Evolutionary conservation across 2,797 vertebrate species (phyloP).

Genomic region (Lutjanus argentimaculatus): DNA sequence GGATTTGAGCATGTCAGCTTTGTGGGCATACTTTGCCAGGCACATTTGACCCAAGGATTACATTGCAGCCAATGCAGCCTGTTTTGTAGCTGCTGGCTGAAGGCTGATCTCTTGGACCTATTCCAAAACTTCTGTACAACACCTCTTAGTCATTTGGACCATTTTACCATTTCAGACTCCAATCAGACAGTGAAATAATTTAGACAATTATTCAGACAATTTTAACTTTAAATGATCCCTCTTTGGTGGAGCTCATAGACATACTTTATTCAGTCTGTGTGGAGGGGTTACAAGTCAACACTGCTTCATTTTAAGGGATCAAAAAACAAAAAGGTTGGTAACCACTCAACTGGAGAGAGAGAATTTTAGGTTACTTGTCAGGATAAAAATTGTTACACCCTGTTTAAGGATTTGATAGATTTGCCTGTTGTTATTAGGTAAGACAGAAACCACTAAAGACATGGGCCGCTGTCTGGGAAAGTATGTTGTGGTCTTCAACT

Average conservation of each 20-base stretch:
- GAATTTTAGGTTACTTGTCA: not conserved
- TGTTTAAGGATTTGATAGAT: conserved; percentile 8
- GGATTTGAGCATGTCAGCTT: too few species aligned
- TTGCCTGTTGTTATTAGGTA: conserved; percentile 80
- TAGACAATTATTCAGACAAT: not conserved
- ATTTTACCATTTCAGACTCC: too few species aligned
- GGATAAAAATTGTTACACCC: not conserved
- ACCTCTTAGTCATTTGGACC: too few species aligned
- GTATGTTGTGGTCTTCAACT: conserved; percentile 98
- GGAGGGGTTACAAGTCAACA: not conserved
- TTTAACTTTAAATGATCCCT: not conserved
- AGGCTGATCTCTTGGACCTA: too few species aligned
- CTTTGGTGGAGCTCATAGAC: not conserved
- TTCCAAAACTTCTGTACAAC: too few species aligned
- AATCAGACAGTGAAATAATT: too few species aligned
- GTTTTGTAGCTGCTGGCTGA: too few species aligned
- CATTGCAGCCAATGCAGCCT: too few species aligned
- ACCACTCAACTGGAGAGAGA: not conserved
- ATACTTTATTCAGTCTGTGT: not conserved
- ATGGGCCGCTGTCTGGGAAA: conserved; percentile 98
- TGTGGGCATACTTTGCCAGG: too few species aligned
- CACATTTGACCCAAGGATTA: too few species aligned
- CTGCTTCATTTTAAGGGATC: not conserved
- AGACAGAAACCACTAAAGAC: conserved; percentile 98
- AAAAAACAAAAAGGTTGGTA: not conserved